Percentiles rank a stretch among this genome's conserved stretches.
Conservation (phyloP, 2,797 vertebrate species). For the Miichthys miiuy region DNA sequence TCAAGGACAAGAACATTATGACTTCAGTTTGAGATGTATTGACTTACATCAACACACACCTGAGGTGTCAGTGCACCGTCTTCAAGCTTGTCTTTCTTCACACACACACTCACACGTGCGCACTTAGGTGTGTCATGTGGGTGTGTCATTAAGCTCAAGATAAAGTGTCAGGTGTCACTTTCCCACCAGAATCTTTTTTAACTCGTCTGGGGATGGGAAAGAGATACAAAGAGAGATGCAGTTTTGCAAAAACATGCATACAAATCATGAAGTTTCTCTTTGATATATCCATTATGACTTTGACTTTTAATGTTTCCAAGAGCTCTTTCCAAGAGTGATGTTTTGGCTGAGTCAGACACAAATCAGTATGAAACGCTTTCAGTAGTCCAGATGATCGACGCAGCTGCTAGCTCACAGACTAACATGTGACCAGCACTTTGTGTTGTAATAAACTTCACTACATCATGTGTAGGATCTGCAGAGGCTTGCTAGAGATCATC, state of each 20-base stretch:
- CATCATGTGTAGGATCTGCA: conserved; percentile 50
- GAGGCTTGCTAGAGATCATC: conserved; percentile 41
- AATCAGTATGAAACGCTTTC: conserved; percentile 17
- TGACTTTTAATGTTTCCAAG: conserved; percentile 16
- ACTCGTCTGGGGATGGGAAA: conserved; percentile 4
- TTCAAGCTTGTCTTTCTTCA: conserved; percentile 9
- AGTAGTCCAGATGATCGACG: conserved; percentile 24
- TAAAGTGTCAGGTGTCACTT: conserved; percentile 79
- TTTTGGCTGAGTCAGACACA: conserved; percentile 19
- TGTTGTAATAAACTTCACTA: conserved; percentile 37
- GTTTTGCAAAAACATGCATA: neutral
- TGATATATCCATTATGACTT: neutral
- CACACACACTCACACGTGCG: conserved; percentile 18
- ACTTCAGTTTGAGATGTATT: conserved; percentile 23
- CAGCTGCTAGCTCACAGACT: conserved; percentile 14
- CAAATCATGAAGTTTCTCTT: neutral
- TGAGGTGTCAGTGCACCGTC: conserved; percentile 47
- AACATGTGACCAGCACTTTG: conserved; percentile 28
- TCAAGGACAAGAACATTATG: conserved; percentile 39
- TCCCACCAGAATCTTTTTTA: conserved; percentile 64
- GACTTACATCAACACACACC: conserved; percentile 54
- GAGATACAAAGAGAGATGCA: neutral
- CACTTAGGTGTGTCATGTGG: conserved; percentile 29
- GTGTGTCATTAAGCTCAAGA: conserved; percentile 42
- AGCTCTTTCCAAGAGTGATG: neutral